Percentiles rank a stretch among this genome's conserved stretches.
phyloP scores from a whole-genome alignment of 1,140 invertebrate species.

The Aleiodes sp. region DNA sequence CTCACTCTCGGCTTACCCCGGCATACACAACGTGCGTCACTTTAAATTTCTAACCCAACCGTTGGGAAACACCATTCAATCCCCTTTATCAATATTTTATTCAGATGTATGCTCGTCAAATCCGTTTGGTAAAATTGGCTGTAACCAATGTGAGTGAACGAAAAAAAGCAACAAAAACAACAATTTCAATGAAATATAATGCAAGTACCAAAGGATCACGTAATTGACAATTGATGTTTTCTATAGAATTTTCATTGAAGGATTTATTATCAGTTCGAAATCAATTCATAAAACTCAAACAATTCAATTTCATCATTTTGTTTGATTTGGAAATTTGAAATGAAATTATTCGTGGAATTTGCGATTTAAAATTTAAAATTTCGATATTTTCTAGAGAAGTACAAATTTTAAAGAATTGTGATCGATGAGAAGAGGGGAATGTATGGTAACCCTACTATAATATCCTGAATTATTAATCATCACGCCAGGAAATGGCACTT shows the following conservation, averaged over 20 bases:
- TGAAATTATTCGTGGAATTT: too few species aligned
- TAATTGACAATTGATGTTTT: too few species aligned
- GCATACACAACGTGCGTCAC: slow-evolving; percentile 16
- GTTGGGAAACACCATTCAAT: neutral
- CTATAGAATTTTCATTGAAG: too few species aligned
- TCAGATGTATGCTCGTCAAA: slow-evolving; percentile 22
- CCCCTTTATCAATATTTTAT: slow-evolving; percentile 23
- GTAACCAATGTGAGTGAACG: neutral
- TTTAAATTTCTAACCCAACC: slow-evolving; percentile 29
- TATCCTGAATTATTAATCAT: slow-evolving; percentile 31
- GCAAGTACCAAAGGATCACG: too few species aligned
- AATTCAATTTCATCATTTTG: too few species aligned
- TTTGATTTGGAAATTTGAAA: too few species aligned
- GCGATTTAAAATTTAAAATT: too few species aligned
- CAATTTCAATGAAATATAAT: too few species aligned
- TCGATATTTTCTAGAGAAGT: too few species aligned
- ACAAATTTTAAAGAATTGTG: neutral
- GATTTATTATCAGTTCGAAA: too few species aligned
- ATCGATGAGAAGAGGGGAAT: slow-evolving; percentile 16
- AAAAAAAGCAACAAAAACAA: neutral
- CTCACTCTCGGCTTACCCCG: neutral
- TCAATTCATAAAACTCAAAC: too few species aligned
- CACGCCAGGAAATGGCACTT: slow-evolving; percentile 31
- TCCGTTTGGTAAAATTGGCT: neutral
- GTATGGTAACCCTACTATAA: neutral